These are phyloP conservation scores for Brachylomia viminalis DNA, from an alignment of 2,888 invertebrate species.

Conservation along the genomic window DNA sequence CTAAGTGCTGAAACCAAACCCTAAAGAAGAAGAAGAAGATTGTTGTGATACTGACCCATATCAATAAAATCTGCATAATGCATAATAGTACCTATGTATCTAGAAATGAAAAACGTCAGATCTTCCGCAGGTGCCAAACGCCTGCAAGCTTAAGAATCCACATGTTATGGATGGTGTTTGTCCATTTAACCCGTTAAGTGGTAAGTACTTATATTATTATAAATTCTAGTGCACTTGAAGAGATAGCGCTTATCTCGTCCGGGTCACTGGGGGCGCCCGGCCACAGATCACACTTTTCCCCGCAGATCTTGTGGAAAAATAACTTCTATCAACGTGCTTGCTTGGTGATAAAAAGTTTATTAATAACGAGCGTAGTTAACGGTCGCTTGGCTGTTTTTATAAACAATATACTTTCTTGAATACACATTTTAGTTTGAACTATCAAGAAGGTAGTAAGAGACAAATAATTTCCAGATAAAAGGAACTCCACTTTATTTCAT, in stretches of 20 bases:
- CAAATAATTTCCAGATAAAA: conserved; percentile 9
- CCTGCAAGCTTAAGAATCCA: conserved; percentile 3
- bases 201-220: conserved; percentile 62
- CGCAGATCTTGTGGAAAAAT: conserved; percentile 69
- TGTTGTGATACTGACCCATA: background rate
- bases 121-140: background rate
- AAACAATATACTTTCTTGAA: conserved; percentile 27
- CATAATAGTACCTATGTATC: background rate
- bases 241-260: conserved; percentile 75
- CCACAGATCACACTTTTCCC: conserved; percentile 74
- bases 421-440: conserved; percentile 9
- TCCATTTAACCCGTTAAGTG: conserved; percentile 57
- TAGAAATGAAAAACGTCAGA: background rate
- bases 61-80: background rate
- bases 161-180: conserved; percentile 54
- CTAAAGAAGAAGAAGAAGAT: too few species aligned
- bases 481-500: conserved; percentile 4
- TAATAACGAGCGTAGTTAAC: conserved; percentile 15
- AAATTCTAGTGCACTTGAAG: conserved; percentile 76
- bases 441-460: background rate
- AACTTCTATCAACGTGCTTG: conserved; percentile 52
- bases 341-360: conserved; percentile 46
- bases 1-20: too few species aligned
- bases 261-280: conserved; percentile 71
- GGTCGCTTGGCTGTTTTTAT: conserved; percentile 13